Base-by-base conservation (phyloP, 1,140 invertebrate genomes). In the Trichonephila clavata region DNA sequence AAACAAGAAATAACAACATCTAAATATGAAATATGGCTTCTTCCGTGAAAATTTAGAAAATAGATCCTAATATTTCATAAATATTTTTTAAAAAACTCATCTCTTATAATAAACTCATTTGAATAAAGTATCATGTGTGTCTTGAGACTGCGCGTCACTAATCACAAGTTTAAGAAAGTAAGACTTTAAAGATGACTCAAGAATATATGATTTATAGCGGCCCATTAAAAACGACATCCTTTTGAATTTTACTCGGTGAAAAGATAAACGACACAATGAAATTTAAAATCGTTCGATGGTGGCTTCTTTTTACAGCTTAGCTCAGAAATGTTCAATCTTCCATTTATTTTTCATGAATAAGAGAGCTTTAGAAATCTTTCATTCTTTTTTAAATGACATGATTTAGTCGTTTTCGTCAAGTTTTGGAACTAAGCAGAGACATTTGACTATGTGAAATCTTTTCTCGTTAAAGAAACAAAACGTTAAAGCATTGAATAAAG, bases 321-420 rank as follows among this genome's bases (percentile, higher is more conserved):
- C 71, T 77, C 24, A 32, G 27, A 77, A 77, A 77, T 77, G 13
- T 10, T 77, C 68, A 4, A 77, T 77, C 68, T 32, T 77, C 68
- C 14, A 39, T 77, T 77, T 77, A 77, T 77, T 77, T 77, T 77
- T 77, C 68, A 5, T 18, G 68, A 32, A 77, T 77, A 77, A 77
- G 3, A 20, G 27, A 27, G 24, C 27, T 18, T 16, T 32, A 1
- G 16, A 27, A 77, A 39, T 32, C 4, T 20, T 39, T 77, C 21
- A 39, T 77, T 77, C 27, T 24, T 77, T 27, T 32, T 32, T 5
- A 3, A 16, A 6, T 16, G 68, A 18, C 16, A 18, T 77, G 27
- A 7, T 77, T 77, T 32, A 77, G 32, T 27, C 63, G 39, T 32
- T 77, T 77, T 77, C 68, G 27, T 77, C 68, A 39, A 18, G 18